phyloP scores from a whole-genome alignment of 2,888 invertebrate genomes.

The Pristionchus japonicus region DNA sequence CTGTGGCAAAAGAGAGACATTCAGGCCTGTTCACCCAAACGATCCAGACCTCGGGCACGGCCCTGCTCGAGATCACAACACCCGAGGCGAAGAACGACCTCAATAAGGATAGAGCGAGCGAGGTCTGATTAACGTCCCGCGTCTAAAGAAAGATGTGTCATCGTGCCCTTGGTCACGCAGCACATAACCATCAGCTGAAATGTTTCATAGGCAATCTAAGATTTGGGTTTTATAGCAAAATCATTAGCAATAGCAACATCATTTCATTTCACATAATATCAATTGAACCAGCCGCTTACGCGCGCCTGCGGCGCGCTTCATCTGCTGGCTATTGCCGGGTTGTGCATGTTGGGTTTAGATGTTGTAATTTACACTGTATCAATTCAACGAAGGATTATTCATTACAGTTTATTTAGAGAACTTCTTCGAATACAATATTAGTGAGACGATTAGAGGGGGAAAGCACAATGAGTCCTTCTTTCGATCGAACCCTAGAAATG shows the following conservation, averaged over 20 bases:
- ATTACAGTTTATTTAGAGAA: background rate
- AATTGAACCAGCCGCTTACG: too few relatives aligned
- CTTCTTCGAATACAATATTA: conserved; percentile 20
- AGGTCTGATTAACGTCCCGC: background rate
- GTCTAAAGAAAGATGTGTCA: too few relatives aligned
- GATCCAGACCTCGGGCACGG: background rate
- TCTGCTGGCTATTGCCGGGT: too few relatives aligned
- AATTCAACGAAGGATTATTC: too few relatives aligned
- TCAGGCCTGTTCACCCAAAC: background rate
- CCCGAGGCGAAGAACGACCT: background rate
- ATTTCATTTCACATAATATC: too few relatives aligned
- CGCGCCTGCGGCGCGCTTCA: too few relatives aligned
- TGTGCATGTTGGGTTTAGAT: background rate
- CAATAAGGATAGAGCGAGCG: background rate
- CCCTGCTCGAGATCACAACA: background rate
- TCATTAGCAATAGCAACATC: too few relatives aligned
- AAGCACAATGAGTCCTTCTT: background rate
- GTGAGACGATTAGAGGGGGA: background rate
- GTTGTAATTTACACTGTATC: background rate
- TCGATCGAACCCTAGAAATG: conserved; percentile 50
- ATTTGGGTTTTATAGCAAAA: too few relatives aligned
- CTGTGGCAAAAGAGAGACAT: background rate
- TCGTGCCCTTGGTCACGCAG: too few relatives aligned
- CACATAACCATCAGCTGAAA: too few relatives aligned
- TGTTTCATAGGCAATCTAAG: too few relatives aligned